These are phyloP conservation scores for Folsomia manolachei DNA, from an alignment of 2,888 invertebrate genomes.

Conservation along the genomic window DNA sequence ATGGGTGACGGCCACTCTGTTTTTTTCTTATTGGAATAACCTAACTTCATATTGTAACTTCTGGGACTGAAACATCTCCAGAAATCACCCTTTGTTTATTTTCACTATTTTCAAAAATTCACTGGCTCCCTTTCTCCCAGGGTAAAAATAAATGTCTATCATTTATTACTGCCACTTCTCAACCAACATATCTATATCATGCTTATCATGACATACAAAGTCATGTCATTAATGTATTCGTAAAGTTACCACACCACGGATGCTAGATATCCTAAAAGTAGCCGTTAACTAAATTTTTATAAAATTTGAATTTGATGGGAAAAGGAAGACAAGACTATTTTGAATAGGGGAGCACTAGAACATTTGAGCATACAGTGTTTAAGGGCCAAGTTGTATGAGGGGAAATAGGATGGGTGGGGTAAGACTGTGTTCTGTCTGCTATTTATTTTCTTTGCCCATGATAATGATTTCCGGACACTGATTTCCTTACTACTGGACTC, in stretches of 20 bases:
- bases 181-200: conserved; percentile 4
- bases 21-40: too few relatives aligned
- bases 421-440: background rate
- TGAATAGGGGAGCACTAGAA: background rate
- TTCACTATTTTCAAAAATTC: background rate
- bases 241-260: too few relatives aligned
- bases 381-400: background rate
- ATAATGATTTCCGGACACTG: conserved; percentile 14
- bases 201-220: too few relatives aligned
- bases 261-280: background rate
- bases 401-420: background rate
- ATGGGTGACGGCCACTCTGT: background rate
- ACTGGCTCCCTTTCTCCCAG: background rate
- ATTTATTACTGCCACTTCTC: conserved; percentile 13
- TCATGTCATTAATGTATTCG: background rate
- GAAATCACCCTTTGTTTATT: conserved; percentile 1
- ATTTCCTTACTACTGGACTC: conserved; percentile 10
- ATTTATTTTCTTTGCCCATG: background rate
- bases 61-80: conserved; percentile 8
- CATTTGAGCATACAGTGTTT: background rate
- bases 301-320: conserved; percentile 10
- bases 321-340: conserved; percentile 15
- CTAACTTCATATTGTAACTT: conserved; percentile 3
- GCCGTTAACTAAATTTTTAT: background rate
- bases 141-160: conserved; percentile 6